These are phyloP conservation scores for Pantelozetes paolii DNA, from an alignment of 2,888 invertebrate species.

Conservation along the genomic window DNA sequence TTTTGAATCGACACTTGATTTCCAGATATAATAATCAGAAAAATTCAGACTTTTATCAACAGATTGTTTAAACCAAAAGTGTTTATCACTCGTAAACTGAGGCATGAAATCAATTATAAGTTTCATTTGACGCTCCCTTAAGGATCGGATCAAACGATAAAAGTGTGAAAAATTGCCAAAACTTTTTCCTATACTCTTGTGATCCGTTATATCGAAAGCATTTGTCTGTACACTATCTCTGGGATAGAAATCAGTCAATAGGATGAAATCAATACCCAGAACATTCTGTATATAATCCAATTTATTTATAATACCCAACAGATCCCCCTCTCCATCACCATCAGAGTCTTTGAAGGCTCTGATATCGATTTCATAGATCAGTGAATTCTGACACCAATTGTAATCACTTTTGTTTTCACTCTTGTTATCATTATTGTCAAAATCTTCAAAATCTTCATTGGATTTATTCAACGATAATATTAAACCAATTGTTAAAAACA, in stretches of 20 bases:
- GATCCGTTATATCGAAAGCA: neutral
- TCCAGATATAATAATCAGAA: constrained; percentile 13
- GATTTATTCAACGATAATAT: neutral
- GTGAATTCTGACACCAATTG: neutral
- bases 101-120: neutral
- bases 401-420: neutral
- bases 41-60: neutral
- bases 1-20: neutral
- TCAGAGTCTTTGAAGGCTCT: neutral
- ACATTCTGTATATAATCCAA: neutral
- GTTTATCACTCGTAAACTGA: neutral
- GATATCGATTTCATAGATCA: constrained; percentile 4
- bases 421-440: neutral
- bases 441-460: neutral
- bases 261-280: neutral
- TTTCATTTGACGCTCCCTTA: neutral
- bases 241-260: neutral
- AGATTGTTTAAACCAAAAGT: neutral
- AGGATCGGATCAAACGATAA: neutral
- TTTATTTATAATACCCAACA: neutral
- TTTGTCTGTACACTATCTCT: neutral
- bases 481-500: neutral
- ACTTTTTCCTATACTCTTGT: neutral
- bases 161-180: neutral
- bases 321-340: neutral